Conservation (phyloP, 2,113 vertebrate genomes). For the Rhombomys opimus region DNA sequence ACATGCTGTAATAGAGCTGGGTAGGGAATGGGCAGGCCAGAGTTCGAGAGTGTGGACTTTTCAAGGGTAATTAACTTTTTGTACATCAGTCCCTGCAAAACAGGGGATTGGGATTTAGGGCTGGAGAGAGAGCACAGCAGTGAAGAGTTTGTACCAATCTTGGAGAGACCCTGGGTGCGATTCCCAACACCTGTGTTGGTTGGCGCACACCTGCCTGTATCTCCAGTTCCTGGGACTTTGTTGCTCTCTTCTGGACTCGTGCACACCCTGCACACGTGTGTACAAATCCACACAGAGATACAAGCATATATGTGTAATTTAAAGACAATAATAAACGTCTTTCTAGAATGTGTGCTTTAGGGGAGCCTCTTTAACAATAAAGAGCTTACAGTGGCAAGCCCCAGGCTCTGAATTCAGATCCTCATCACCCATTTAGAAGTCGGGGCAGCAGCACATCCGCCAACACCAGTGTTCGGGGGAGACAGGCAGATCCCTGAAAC, state of each 20-base stretch:
- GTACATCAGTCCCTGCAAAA: too few relatives aligned
- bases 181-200: background rate
- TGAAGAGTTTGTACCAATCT: background rate
- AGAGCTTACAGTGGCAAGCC: background rate
- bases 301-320: too few relatives aligned
- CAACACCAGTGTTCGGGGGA: background rate
- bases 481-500: background rate
- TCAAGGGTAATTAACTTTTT: too few relatives aligned
- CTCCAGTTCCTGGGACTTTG: too few relatives aligned
- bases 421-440: background rate
- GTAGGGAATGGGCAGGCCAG: background rate
- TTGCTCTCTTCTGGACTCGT: too few relatives aligned
- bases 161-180: background rate
- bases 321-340: background rate
- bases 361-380: background rate
- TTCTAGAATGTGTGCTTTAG: background rate
- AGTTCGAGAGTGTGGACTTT: background rate
- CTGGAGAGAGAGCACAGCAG: background rate
- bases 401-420: background rate
- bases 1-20: accelerated
- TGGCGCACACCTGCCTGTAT: background rate
- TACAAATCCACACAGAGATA: background rate
- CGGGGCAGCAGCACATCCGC: background rate
- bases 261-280: background rate
- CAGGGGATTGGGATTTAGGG: background rate